Percentiles rank a stretch among this genome's conserved stretches.
Evolutionary conservation across 1,140 invertebrate genomes (phyloP).

Genomic region (Monochamus saltuarius): DNA sequence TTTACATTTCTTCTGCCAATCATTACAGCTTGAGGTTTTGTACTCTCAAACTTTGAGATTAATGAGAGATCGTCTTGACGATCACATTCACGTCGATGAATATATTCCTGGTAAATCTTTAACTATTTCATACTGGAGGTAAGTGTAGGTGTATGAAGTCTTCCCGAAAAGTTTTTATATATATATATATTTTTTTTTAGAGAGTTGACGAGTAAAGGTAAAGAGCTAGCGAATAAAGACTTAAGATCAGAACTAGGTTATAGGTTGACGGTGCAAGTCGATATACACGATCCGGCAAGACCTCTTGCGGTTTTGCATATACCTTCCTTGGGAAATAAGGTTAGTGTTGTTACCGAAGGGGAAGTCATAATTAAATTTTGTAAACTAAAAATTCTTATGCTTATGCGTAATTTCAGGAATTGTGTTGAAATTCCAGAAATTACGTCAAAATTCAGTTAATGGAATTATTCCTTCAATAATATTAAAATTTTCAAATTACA

Average conservation of each 20-base stretch:
- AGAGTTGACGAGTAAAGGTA: constrained; percentile 54
- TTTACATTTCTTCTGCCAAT: constrained; percentile 93
- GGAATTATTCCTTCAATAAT: too few species aligned
- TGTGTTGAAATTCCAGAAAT: too few species aligned
- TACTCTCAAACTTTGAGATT: constrained; percentile 91
- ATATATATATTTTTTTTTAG: constrained; percentile 40
- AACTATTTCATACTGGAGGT: constrained; percentile 93
- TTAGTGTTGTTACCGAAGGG: constrained; percentile 20
- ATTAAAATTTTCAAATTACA: too few species aligned
- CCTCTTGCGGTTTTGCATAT: constrained; percentile 85
- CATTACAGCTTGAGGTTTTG: constrained; percentile 90
- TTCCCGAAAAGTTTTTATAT: not conserved
- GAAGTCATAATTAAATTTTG: too few species aligned
- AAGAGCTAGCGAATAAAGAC: constrained; percentile 62
- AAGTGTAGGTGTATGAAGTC: constrained; percentile 20
- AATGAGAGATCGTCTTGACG: constrained; percentile 83
- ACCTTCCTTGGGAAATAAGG: constrained; percentile 69
- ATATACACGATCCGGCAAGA: constrained; percentile 76
- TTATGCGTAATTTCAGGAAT: too few species aligned
- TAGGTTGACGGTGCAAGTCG: constrained; percentile 84
- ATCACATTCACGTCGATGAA: constrained; percentile 90
- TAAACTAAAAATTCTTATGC: too few species aligned
- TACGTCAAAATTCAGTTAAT: too few species aligned
- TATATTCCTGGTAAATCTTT: constrained; percentile 87
- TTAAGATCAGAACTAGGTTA: constrained; percentile 83